A percentile compares a stretch with the other conserved stretches of the same genome.
These are phyloP conservation scores for Porites lutea DNA, from an alignment of 64 coral and sea anemone genomes.

Conservation along the genomic window DNA sequence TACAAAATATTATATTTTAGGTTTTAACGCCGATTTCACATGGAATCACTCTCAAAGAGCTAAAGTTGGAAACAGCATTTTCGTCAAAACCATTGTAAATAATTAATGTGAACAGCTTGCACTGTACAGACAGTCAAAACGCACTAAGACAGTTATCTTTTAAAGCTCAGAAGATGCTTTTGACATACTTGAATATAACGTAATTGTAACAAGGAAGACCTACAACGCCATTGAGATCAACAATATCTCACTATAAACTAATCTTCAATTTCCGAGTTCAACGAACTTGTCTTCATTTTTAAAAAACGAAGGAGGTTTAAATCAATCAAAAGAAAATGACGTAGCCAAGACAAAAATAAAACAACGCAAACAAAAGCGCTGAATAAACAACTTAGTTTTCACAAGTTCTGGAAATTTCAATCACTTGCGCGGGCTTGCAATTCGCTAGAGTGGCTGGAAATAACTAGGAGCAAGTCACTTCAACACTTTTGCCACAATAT, in stretches of 20 bases:
- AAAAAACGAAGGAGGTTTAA: neutral
- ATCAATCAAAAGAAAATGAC: neutral
- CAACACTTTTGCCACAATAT: too few species aligned
- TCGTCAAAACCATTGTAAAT: neutral
- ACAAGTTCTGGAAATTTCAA: slow-evolving; percentile 2
- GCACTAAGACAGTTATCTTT: neutral
- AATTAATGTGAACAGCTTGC: neutral
- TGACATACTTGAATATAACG: neutral
- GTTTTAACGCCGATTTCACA: neutral
- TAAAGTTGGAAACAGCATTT: neutral
- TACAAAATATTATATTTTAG: neutral
- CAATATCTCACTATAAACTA: neutral
- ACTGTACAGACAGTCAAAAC: neutral
- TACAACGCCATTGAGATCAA: too few species aligned
- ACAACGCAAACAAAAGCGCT: neutral
- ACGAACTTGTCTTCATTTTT: neutral
- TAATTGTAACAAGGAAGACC: neutral
- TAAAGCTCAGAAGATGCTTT: neutral
- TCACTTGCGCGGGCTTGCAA: neutral
- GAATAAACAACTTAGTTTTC: neutral
- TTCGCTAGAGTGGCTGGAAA: neutral
- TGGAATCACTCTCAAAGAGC: neutral
- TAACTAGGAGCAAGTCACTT: neutral
- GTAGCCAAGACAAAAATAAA: neutral
- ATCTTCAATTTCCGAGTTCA: neutral